A percentile compares a stretch with the other conserved stretches of the same genome.
Conservation (phyloP, 2,113 vertebrate genomes). For the Mustelus asterias region DNA sequence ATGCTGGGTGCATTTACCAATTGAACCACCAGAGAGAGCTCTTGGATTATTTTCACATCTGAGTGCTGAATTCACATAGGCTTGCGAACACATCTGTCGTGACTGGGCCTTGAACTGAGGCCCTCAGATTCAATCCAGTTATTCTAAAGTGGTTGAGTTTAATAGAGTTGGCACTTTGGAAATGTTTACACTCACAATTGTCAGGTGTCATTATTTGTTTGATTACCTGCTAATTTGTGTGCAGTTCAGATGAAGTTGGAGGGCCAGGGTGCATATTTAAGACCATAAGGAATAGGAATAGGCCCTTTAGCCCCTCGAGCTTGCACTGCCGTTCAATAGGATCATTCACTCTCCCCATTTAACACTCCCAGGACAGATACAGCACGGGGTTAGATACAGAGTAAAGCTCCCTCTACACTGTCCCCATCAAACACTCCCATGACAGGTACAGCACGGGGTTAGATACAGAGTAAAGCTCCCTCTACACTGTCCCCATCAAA, state of each 20-base stretch:
- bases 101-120: neutral
- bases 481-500: too few species aligned
- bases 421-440: too few species aligned
- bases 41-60: neutral
- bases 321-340: too few species aligned
- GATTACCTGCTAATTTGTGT: neutral
- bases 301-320: too few species aligned
- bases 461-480: too few species aligned
- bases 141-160: neutral
- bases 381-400: too few species aligned
- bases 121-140: neutral
- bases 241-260: neutral
- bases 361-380: too few species aligned
- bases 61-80: neutral
- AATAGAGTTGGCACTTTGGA: neutral
- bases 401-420: too few species aligned
- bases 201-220: neutral
- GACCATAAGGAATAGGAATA: too few species aligned
- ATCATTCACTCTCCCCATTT: too few species aligned
- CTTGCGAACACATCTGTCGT: neutral
- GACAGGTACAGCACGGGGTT: too few species aligned
- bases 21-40: neutral
- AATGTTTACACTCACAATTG: neutral
- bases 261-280: neutral
- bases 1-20: neutral